Base-by-base conservation (phyloP, 2,797 vertebrate genomes). In the Alfaro cultratus region DNA sequence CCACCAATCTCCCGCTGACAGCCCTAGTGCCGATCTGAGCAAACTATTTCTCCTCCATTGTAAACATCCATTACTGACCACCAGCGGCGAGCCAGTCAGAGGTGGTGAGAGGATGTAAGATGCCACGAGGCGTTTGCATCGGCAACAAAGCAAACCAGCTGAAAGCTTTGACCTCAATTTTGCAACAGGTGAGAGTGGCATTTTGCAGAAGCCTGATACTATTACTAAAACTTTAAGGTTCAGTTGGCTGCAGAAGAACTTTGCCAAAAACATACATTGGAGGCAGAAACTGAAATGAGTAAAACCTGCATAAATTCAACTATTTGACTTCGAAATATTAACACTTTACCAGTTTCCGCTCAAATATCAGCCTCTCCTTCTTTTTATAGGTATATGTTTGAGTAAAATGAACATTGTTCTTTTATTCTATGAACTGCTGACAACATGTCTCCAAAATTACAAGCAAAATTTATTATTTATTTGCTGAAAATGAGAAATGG, bases 51-150 rank as follows among this genome's bases (percentile, higher is more conserved):
- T 86, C 55, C 84, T 67, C 60, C 81, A 72, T 57, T 83, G 90
- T 86, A 90, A 92, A 90, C 87, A 90, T 90, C 83, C 57, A 90
- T 91, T 89, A 88, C 82, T 68, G 87, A 85, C 78, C 85, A 47
- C 74, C 4, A 21, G 64, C 71, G 43, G 67, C 45, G 36, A 60
- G n/a, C 13, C 15, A 36, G 68, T 41, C 16, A 47, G 51, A 6
- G 49, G 41, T 15, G 62, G 49, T 49, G 51, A 26, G 74, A n/a
- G 75, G 62, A 77, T 45, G 75, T 34, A 71, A 16, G n/a, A 74
- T 74, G 75, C 21, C 43, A 55, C 43, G 3, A 53, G 80, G 53
- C 68, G 74, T 76, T 46, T 72, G 77, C 68, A 72, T 71, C 51
- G 18, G 0, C 62, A 70, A 80, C 79, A 80, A 80, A 89, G 85